phyloP scores from a whole-genome alignment of 92 coral and sea anemone species.

The Umimayanthus chanpuru region DNA sequence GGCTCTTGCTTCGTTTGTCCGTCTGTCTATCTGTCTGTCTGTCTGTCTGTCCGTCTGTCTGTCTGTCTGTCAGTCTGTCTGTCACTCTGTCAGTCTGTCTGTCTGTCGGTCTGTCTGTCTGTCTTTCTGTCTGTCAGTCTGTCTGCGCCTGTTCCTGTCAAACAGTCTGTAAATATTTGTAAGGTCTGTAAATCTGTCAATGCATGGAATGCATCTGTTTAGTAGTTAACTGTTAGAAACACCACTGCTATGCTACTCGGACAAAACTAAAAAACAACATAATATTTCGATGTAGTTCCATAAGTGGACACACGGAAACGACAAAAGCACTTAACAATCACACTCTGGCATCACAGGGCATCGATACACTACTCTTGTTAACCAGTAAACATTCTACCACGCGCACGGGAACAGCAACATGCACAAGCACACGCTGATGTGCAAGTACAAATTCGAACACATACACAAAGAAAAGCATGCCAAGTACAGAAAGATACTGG shows the following conservation, averaged over 20 bases:
- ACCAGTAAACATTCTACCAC: background rate
- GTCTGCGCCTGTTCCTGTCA: background rate
- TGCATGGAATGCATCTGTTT: too few relatives aligned
- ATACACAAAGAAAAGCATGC: background rate
- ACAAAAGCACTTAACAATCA: background rate
- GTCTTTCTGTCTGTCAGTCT: background rate
- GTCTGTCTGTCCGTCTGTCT: background rate
- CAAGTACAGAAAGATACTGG: background rate
- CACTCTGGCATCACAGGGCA: background rate
- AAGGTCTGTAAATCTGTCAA: background rate
- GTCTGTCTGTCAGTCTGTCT: background rate
- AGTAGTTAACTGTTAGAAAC: background rate
- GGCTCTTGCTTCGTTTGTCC: background rate
- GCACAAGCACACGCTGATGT: background rate
- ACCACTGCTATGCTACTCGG: background rate
- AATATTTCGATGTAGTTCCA: too few relatives aligned
- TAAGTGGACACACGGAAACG: too few relatives aligned
- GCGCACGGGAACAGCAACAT: background rate
- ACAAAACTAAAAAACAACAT: too few relatives aligned
- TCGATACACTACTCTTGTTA: background rate
- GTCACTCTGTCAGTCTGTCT: background rate
- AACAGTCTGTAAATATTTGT: background rate
- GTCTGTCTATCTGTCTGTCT: too few relatives aligned
- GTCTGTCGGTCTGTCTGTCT: background rate
- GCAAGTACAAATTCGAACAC: background rate